Conservation (phyloP, 2,797 vertebrate genomes). For the Pseudocheirus occidentalis region DNA sequence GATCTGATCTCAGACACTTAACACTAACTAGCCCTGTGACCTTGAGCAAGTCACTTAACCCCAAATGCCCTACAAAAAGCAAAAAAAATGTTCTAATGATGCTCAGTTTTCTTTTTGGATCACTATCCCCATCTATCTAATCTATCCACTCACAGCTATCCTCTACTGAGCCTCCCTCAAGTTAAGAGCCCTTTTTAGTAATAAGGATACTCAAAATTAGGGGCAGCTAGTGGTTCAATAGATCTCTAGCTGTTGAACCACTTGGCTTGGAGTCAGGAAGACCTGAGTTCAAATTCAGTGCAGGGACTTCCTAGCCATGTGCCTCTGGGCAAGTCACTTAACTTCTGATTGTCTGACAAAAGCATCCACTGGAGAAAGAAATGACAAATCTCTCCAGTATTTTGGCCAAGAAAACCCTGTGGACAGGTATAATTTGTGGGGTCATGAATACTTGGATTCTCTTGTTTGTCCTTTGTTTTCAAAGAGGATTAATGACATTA, state of each 20-base stretch:
- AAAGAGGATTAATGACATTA: neutral
- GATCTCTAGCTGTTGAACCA: neutral
- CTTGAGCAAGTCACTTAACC: too few relatives aligned
- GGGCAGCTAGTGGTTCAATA: neutral
- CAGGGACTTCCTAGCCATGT: neutral
- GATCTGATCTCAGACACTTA: too few relatives aligned
- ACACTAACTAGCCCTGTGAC: too few relatives aligned
- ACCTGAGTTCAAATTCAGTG: neutral
- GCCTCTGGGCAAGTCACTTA: neutral
- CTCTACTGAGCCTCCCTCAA: neutral
- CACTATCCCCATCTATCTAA: neutral
- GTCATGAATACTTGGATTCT: neutral
- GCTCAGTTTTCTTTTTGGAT: neutral
- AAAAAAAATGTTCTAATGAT: neutral
- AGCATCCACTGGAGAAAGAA: neutral
- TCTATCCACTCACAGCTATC: neutral
- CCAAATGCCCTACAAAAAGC: too few relatives aligned
- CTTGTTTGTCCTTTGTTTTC: neutral
- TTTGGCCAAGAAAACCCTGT: neutral
- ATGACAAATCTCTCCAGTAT: neutral
- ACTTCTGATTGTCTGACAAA: neutral
- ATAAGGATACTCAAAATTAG: neutral
- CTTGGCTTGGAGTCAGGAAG: neutral
- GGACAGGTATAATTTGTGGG: neutral
- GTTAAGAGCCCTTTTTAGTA: neutral